Evolutionary conservation across 2,888 invertebrate genomes (phyloP), one percentile per base, ranked within the genome.

Genomic region (Spisula subtruncata): DNA sequence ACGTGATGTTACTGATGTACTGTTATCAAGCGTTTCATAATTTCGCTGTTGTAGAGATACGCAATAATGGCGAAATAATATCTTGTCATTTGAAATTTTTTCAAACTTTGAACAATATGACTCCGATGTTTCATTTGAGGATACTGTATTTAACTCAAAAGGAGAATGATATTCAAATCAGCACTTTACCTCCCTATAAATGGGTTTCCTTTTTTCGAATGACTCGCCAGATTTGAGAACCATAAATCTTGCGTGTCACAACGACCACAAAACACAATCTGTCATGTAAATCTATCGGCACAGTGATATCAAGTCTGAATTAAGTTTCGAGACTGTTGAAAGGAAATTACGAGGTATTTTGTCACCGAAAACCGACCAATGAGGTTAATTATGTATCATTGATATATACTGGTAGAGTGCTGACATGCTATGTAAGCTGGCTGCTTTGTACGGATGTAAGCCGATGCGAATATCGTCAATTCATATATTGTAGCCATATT

Each of bases 201-300:
- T 32, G 16, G 35, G 35, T 18, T 16, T 18, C 32, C 32, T 75
- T 75, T 71, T 71, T 75, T 75, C 32, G 35, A 75, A 85, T 85
- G 85, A 85, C 85, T 85, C 75, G 85, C 32, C 41, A 80, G 35
- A 80, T 85, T 85, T 80, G 41, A 32, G n/a, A 32, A 20, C 56
- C 79, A 85, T 85, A 85, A 85, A 85, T 85, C 85, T 85, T 41
- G n/a, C 56, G 80, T 85, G 85, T 80, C 85, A 80, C 54, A n/a
- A 35, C 54, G 79, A 85, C 85, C 85, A 51, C 85, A 85, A 85
- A 85, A 79, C 71, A 25, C 75, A 84, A 84, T 84, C 84, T 84
- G 84, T 84, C 84, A 84, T 71, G 75, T 84, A 84, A 84, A 84
- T 71, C 41, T 84, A 84, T 84, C 75, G 75, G 75, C 84, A 84